Conservation (phyloP, 1,140 invertebrate genomes). For the Phymastichus coffea region DNA sequence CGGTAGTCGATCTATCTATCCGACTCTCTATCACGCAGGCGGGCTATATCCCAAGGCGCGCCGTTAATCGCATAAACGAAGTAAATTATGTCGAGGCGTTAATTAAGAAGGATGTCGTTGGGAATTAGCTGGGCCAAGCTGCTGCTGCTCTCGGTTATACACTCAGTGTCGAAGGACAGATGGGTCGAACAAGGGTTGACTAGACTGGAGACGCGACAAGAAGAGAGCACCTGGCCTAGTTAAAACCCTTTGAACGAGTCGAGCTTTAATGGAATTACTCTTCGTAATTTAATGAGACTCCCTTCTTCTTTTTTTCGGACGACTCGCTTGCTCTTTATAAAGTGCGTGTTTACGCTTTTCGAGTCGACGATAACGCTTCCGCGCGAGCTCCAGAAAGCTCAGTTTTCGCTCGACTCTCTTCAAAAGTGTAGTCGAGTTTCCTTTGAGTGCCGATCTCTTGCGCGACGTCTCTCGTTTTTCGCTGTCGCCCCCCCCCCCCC, state of each 20-base stretch:
- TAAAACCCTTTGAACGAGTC: slow-evolving; percentile 4
- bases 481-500: no score
- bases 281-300: slow-evolving; percentile 18
- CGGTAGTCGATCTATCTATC: slow-evolving; percentile 17
- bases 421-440: no score
- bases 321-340: no score
- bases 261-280: slow-evolving; percentile 6
- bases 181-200: slow-evolving; percentile 10
- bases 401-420: no score
- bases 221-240: neutral
- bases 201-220: neutral
- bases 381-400: no score
- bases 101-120: slow-evolving; percentile 40
- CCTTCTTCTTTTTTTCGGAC: no score
- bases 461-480: no score
- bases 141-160: neutral
- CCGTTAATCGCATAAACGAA: slow-evolving; percentile 31
- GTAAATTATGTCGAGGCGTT: slow-evolving; percentile 33
- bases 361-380: no score
- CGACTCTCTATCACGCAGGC: slow-evolving; percentile 19
- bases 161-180: slow-evolving; percentile 1
- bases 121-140: slow-evolving; percentile 27
- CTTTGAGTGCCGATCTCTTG: no score
- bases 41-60: slow-evolving; percentile 22
- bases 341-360: no score